Conservation (phyloP, 2,797 vertebrate genomes). For the Cephalopachus bancanus region DNA sequence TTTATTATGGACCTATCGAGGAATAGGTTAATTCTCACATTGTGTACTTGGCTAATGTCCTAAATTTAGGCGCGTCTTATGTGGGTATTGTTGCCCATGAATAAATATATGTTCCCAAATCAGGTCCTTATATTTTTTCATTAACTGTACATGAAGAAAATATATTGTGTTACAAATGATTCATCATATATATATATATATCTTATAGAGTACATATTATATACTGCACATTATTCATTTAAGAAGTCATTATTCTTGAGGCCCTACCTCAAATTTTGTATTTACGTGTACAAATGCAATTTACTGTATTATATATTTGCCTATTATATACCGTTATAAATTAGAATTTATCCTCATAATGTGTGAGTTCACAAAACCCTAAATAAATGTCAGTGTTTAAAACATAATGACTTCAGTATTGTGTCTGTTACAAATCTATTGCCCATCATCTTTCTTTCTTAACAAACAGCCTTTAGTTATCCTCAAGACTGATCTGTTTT, state of each 20-base stretch:
- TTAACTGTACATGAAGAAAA: conserved; percentile 90
- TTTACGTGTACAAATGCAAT: conserved; percentile 99
- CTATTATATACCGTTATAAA: conserved; percentile 97
- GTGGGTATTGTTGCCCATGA: conserved; percentile 96
- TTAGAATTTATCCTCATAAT: conserved; percentile 95
- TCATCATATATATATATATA: conserved; percentile 89
- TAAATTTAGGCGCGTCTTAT: conserved; percentile 93
- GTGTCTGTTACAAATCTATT: conserved; percentile 73
- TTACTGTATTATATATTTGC: conserved; percentile 99
- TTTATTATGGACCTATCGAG: conserved; percentile 96
- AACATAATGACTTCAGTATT: conserved; percentile 80
- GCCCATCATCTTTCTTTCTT: conserved; percentile 76
- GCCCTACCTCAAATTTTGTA: conserved; percentile 99
- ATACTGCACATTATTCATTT: conserved; percentile 95
- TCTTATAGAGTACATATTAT: conserved; percentile 91
- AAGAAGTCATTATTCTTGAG: conserved; percentile 96
- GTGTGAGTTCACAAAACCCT: conserved; percentile 94
- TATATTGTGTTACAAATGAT: conserved; percentile 92
- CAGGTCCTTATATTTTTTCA: conserved; percentile 92
- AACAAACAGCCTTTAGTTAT: conserved; percentile 81
- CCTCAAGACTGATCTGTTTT: conserved; percentile 80
- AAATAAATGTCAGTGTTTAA: conserved; percentile 99
- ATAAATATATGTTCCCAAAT: conserved; percentile 97
- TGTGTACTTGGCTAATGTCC: conserved; percentile 98
- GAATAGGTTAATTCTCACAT: conserved; percentile 97